Evolutionary conservation across 1,140 invertebrate genomes (phyloP), one percentile per base, ranked within the genome.

Genomic region (Drosophila tristis): DNA sequence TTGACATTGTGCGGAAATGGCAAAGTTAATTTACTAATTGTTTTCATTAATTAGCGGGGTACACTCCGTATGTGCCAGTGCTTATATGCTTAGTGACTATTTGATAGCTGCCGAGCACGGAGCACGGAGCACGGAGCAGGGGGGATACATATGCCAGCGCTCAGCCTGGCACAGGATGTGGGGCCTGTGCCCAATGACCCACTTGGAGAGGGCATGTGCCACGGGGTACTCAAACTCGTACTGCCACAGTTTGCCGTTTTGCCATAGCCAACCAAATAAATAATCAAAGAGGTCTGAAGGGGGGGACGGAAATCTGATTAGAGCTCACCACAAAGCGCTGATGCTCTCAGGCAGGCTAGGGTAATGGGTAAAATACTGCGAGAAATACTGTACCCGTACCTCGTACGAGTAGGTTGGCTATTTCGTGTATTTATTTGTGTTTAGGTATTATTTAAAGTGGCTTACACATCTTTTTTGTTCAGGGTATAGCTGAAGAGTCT

Each of bases 21-120:
- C 39, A 49, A 79, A 87, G 66, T 74, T 87, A 87, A 87, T 87
- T 87, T 89, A 87, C 84, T 87, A 87, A 87, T 87, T 89, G 82
- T 82, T 82, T 86, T 79, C 79, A 82, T 87, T 82, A 87, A 87
- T 87, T 89, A 82, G 82, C 54, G 60, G 58, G 29, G 1, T 11
- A 39, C 11, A 13, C 35, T 39, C 11, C 11, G 76, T 75, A 55
- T 75, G 61, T 74, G 62, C 47, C 45, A 58, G 72, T 58, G 72
- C 72, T 74, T 54, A 71, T 70, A 70, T 70, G 64, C 67, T 70
- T 70, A 70, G 67, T 70, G 67, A 70, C 67, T 70, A 70, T 70
- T 70, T 70, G 67, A 70, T 70, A 70, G 67, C 58, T 70, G 64
- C 51, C 25, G 42, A 1, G 35, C 4, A 23, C 11, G n/a, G 20